Percentiles rank a stretch among this genome's conserved stretches.
Evolutionary conservation across 1,140 invertebrate species (phyloP).

Genomic region (Drosophila ercepeae): DNA sequence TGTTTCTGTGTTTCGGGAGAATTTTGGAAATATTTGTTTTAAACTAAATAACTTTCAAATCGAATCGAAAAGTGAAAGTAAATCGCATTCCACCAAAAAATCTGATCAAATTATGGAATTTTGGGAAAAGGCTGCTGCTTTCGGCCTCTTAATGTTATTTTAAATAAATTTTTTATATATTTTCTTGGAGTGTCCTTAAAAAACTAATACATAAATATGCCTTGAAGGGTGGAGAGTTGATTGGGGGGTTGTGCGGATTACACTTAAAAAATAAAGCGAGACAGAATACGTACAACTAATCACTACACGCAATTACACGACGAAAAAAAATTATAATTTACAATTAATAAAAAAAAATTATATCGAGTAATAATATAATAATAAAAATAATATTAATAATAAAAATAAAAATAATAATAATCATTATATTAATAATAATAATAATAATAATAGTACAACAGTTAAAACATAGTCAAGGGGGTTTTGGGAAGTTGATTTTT

Average conservation of each 20-base stretch:
- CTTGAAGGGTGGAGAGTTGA: not conserved
- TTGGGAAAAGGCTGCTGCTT: not conserved
- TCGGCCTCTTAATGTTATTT: not conserved
- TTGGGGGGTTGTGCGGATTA: conserved; percentile 1
- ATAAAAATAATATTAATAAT: conserved; percentile 43
- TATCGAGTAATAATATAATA: conserved; percentile 28
- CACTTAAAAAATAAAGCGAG: conserved; percentile 51
- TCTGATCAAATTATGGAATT: not conserved
- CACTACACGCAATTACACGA: conserved; percentile 30
- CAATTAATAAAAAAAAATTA: conserved; percentile 18
- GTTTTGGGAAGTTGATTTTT: not conserved
- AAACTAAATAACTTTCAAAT: no score
- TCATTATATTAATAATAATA: conserved; percentile 26
- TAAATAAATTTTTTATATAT: not conserved
- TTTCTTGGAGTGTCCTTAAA: conserved; percentile 13
- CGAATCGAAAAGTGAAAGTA: not conserved
- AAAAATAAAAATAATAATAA: conserved; percentile 20
- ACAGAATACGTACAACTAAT: conserved; percentile 44
- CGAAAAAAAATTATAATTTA: conserved; percentile 34
- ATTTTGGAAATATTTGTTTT: no score
- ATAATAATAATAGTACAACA: conserved; percentile 38
- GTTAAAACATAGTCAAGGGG: conserved; percentile 22
- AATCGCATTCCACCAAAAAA: not conserved
- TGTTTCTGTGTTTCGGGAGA: not conserved
- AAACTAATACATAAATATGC: conserved; percentile 33